Percentiles rank a stretch among this genome's conserved stretches.
Evolutionary conservation across 2,113 vertebrate species (phyloP).

Genomic region (Lipotes vexillifer): DNA sequence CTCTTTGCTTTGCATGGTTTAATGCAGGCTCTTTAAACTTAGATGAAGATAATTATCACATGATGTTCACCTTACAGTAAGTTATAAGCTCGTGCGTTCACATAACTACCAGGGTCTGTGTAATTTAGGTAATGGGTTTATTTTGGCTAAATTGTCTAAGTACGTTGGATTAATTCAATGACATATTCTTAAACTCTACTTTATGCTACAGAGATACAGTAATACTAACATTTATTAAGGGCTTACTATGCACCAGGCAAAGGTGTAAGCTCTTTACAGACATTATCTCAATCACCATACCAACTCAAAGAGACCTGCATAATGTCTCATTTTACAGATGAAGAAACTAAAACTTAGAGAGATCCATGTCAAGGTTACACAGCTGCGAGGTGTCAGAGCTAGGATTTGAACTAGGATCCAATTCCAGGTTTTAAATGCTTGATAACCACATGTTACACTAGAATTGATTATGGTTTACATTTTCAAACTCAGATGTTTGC

Average conservation of each 20-base stretch:
- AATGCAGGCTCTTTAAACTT: background rate
- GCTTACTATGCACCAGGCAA: background rate
- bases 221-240: conserved; percentile 5
- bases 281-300: background rate
- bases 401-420: background rate
- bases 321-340: conserved; percentile 11
- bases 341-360: background rate
- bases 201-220: background rate
- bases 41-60: background rate
- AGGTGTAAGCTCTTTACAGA: conserved; percentile 17
- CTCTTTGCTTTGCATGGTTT: background rate
- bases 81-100: background rate
- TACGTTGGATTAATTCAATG: conserved; percentile 14
- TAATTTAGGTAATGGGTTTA: conserved; percentile 36
- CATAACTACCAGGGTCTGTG: background rate
- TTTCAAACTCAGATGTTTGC: background rate
- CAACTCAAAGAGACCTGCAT: background rate
- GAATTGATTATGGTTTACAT: background rate
- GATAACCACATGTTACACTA: background rate
- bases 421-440: background rate
- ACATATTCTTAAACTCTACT: background rate
- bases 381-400: background rate
- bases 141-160: conserved; percentile 44
- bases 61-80: background rate
- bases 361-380: background rate